phyloP scores from a whole-genome alignment of 2,888 invertebrate species.

The Tetragonisca angustula region DNA sequence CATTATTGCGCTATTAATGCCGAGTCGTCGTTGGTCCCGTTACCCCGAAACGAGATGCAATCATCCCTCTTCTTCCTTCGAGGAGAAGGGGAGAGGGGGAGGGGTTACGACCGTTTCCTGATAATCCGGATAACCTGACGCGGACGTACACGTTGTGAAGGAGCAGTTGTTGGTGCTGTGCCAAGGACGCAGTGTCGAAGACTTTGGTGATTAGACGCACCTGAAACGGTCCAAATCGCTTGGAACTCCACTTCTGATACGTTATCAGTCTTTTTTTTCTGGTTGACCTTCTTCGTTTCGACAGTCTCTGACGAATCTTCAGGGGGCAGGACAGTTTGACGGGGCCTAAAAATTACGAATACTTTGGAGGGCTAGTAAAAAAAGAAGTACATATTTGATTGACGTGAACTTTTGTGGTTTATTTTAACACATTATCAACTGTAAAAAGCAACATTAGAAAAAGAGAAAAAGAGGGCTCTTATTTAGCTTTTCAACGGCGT shows the following conservation, averaged over 20 bases:
- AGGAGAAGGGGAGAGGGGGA: not conserved
- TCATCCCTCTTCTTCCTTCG: not conserved
- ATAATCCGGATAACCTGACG: constrained; percentile 60
- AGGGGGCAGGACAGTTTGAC: too few species aligned
- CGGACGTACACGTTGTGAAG: constrained; percentile 26
- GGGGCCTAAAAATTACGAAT: too few species aligned
- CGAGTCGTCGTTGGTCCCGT: constrained; percentile 49
- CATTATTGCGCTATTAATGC: constrained; percentile 68
- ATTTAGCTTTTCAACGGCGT: too few species aligned
- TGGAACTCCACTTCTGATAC: not conserved
- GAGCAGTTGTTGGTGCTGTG: constrained; percentile 57
- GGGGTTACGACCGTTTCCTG: constrained; percentile 39
- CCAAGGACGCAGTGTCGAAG: constrained; percentile 51
- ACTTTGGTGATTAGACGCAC: constrained; percentile 10
- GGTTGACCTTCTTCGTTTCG: too few species aligned
- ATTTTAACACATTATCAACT: too few species aligned
- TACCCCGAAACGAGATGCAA: constrained; percentile 37
- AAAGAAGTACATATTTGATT: too few species aligned
- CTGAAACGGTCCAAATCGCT: not conserved
- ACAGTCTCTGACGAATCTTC: fast-evolving
- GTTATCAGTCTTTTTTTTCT: not conserved
- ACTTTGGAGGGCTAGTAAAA: too few species aligned
- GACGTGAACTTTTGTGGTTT: too few species aligned
- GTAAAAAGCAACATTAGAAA: too few species aligned
- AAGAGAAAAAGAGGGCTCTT: too few species aligned